Conservation (phyloP, 1,140 invertebrate species). For the Drosophila subobscura region DNA sequence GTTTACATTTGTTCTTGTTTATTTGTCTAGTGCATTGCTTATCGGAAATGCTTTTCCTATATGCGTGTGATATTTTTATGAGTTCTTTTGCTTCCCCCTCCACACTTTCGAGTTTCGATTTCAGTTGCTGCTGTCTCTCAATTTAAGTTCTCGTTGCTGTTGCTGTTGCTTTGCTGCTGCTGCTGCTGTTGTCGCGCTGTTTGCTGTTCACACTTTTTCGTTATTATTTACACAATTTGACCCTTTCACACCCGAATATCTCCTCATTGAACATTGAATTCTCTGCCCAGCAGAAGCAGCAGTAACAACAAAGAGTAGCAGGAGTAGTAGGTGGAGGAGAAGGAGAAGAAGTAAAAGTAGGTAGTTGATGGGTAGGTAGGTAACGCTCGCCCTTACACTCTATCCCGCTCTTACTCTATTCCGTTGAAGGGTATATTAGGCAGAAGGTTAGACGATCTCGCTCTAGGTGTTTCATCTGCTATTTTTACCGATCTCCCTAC, state of each 20-base stretch:
- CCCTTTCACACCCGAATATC: constrained; percentile 74
- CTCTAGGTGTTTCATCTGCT: too few relatives aligned
- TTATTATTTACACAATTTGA: constrained; percentile 82
- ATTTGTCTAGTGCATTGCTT: constrained; percentile 71
- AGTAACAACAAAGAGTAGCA: constrained; percentile 20
- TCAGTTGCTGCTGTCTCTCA: constrained; percentile 30
- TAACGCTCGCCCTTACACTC: too few relatives aligned
- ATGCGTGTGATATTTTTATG: constrained; percentile 80
- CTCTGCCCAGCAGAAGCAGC: constrained; percentile 31
- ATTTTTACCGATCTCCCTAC: not conserved
- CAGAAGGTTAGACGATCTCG: too few relatives aligned
- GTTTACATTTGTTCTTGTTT: constrained; percentile 53
- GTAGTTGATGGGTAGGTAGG: too few relatives aligned
- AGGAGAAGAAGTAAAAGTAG: not conserved
- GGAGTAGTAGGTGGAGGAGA: constrained; percentile 4
- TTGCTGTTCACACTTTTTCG: constrained; percentile 78
- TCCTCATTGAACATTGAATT: constrained; percentile 64
- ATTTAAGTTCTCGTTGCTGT: constrained; percentile 26
- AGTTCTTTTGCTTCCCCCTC: constrained; percentile 38
- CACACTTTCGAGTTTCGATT: constrained; percentile 53
- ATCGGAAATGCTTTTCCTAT: constrained; percentile 67
- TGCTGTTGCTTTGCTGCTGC: constrained; percentile 13
- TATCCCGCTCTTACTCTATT: too few relatives aligned
- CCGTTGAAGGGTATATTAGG: too few relatives aligned
- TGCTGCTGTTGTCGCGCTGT: constrained; percentile 30